Base-by-base conservation (phyloP, 2,113 vertebrate species). In the Oreochromis niloticus region DNA sequence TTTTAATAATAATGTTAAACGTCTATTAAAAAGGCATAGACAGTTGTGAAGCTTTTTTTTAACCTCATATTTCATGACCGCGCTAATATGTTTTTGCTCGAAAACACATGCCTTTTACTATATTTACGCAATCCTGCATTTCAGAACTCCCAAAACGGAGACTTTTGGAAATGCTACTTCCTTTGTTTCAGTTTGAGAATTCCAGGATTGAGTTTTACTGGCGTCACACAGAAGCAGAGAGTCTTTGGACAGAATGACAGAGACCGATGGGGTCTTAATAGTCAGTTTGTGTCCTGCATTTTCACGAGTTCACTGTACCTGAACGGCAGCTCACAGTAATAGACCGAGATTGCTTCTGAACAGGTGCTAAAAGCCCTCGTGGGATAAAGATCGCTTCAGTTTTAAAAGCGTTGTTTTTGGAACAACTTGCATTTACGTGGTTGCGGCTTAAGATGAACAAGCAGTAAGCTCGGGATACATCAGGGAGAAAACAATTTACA, bases 401-500 rank as follows among this genome's bases (percentile, higher is more conserved):
- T 52, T 75, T 50, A n/a, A 78, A 78, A 78, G 27, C 1, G 27
- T 12, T 52, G 46, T 50, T 78, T 78, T 78, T 32, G 73, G 46
- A n/a, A 50, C 43, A 78, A 78, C 10, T 50, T 50, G 73, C 73
- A 78, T 50, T 78, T 52, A 50, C 7, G 46, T 8, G 46, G 4
- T 32, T 13, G 73, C 46, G 50, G 46, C 73, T 75, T 87, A 90
- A 90, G 88, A 93, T 89, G 57, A 89, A 87, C 90, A 81, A 89
- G 94, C 88, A 92, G 73, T 30, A 87, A 32, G 81, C 82, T 1
- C 32, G 46, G 59, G 81, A 87, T 73, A 84, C 55, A 93, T 86
- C 46, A 91, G 83, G 86, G 80, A 81, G 87, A 92, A 86, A 94
- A 94, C 89, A 89, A 94, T 95, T 95, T 93, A 89, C 92, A 96